phyloP scores from a whole-genome alignment of 2,888 invertebrate genomes.

The Ditylenchus weischeri region DNA sequence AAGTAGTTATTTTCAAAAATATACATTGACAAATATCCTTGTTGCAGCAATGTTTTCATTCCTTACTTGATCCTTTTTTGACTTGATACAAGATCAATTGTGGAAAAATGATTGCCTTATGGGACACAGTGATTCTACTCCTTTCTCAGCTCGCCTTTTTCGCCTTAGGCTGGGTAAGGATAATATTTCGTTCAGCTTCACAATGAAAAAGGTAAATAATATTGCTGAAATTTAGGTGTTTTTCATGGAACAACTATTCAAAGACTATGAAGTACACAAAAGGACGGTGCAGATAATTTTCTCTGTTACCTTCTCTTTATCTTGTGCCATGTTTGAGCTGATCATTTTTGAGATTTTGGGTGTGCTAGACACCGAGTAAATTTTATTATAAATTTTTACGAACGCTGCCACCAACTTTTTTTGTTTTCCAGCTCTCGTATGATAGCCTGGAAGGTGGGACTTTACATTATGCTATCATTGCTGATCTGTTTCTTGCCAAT shows the following conservation, averaged over 20 bases:
- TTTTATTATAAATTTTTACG: neutral
- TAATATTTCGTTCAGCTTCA: too few species aligned
- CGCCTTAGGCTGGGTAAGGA: constrained; percentile 81
- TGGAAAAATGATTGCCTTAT: constrained; percentile 22
- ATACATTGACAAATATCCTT: too few species aligned
- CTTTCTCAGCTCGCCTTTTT: constrained; percentile 74
- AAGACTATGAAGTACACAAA: constrained; percentile 88
- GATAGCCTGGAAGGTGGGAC: constrained; percentile 88
- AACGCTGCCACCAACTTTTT: neutral
- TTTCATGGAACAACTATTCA: constrained; percentile 91
- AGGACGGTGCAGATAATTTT: constrained; percentile 89
- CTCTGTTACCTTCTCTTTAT: constrained; percentile 88
- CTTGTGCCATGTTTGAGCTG: constrained; percentile 96
- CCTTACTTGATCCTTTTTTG: neutral
- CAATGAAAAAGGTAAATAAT: too few species aligned
- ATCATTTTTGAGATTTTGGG: constrained; percentile 98
- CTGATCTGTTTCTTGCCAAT: constrained; percentile 92
- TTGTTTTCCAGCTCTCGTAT: constrained; percentile 73
- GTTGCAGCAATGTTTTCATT: neutral
- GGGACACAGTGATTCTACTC: constrained; percentile 35
- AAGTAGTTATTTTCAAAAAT: too few species aligned
- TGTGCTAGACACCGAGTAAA: constrained; percentile 80
- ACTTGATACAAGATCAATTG: neutral
- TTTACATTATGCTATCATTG: constrained; percentile 85
- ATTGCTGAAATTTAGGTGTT: constrained; percentile 66